Base-by-base conservation (phyloP, 2,113 vertebrate species). In the Zonotrichia leucophrys region DNA sequence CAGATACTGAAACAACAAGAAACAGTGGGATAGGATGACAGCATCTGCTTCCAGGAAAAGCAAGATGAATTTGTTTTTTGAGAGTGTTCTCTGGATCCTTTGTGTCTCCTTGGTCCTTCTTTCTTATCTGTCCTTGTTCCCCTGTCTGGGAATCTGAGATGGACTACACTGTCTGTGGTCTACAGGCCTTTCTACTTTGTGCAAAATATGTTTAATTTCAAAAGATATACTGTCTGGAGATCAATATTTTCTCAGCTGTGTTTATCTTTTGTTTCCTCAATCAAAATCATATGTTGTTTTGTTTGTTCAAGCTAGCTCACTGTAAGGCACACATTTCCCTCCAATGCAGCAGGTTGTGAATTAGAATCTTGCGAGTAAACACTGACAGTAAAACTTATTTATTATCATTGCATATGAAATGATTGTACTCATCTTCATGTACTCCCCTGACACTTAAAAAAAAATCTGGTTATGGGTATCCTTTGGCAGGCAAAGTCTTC, bases 181-280 rank as follows among this genome's bases (percentile, higher is more conserved):
- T 85, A 6, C 27, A 92, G 58, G 66, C 52, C 24, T 79, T 75
- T 41, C 58, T 79, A 15, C 41, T 82, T 63, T 13, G 33, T 82
- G 70, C 3, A 4, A 79, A 79, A 72, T 50, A 16, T 44, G 23
- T 77, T 77, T 68, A 11, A 70, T 83, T 89, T 87, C 39, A 60
- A 75, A 94, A 87, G 27, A 25, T 90, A 19, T 5, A 2, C 24
- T 76, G 19, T 52, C 27, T 66, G 66, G 52, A 77, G 41, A 62
- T 9, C 90, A 88, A 60, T 95, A 86, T 92, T 94, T 86, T 74
- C 19, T 53, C 80, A 94, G 76, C 59, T 90, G 60, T 82, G n/a
- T 78, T 91, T 77, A 30, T 67, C 44, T 80, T 83, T 59, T 75
- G 42, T 86, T 88, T 92, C n/a, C 28, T 88, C 67, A 76, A 5